phyloP scores from a whole-genome alignment of 2,888 invertebrate genomes.

The Globia sparganii region DNA sequence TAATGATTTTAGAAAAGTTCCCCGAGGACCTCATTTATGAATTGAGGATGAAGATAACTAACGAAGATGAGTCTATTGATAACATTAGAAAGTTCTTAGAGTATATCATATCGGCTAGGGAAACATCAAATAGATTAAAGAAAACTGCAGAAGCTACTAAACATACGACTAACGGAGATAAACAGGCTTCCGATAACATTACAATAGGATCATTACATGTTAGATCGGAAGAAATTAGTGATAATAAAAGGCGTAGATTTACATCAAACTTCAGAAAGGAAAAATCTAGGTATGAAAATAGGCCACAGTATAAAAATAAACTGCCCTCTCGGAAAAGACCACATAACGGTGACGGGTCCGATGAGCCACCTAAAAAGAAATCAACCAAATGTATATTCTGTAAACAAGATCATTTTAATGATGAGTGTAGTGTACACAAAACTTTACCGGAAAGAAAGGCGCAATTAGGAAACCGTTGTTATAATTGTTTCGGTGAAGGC shows the following conservation, averaged over 20 bases:
- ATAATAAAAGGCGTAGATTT: not conserved
- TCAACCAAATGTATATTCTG: not conserved
- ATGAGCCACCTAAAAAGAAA: slow-evolving; percentile 13
- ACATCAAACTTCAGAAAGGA: not conserved
- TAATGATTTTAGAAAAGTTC: slow-evolving; percentile 2
- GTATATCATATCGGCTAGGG: no score
- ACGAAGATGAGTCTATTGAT: no score
- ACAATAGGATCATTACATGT: slow-evolving; percentile 12
- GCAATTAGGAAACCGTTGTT: slow-evolving; percentile 4
- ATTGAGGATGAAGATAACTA: not conserved
- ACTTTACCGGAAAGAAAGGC: slow-evolving; percentile 4
- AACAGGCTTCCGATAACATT: not conserved
- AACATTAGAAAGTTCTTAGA: no score
- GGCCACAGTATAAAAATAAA: not conserved
- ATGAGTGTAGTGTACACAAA: slow-evolving; percentile 6
- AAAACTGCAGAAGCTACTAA: not conserved
- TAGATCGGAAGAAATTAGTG: slow-evolving; percentile 1
- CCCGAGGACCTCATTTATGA: not conserved
- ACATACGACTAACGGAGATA: not conserved
- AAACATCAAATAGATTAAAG: slow-evolving; percentile 5
- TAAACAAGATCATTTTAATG: slow-evolving; percentile 13
- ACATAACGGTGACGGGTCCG: slow-evolving; percentile 4
- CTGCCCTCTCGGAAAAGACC: slow-evolving; percentile 3
- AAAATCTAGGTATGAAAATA: not conserved
- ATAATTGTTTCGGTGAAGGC: slow-evolving; percentile 4